Evolutionary conservation across 2,888 invertebrate genomes (phyloP), one percentile per base, ranked within the genome.

Genomic region (Phyllotreta striolata): DNA sequence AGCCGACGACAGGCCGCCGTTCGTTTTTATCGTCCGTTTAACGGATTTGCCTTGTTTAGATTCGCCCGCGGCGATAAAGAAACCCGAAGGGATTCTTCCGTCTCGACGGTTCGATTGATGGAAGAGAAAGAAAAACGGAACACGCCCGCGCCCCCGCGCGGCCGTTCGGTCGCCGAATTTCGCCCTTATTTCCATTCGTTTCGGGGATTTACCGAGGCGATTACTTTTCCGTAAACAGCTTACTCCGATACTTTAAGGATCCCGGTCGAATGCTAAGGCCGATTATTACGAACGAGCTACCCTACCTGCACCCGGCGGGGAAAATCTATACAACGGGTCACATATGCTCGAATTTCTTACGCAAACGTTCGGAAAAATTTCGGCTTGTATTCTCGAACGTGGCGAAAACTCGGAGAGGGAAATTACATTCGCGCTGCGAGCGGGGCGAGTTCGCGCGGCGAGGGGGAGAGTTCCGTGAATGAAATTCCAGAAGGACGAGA

Each of bases 1-100:
- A 58, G 39, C 49, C 40, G 58, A 47, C 49, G 58, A 58, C 58
- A 58, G 47, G 49, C 52, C 14, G 52, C 39, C 38, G 37, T 52
- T 52, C 38, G 38, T 52, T 52, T 24, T 52, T 52, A 52, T 39
- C 38, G 10, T 38, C 52, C 13, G 10, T 8, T 52, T 38, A 52
- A 52, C 38, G 51, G 38, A 52, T 52, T 52, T 52, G 37, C 39
- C 52, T 24, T 38, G 52, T 52, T 38, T 37, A n/a, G 52, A 52
- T 52, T 51, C 37, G 37, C 38, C 10, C 37, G 35, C 51, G 8
- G n/a, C 47, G 47, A 47, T n/a, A 52, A 14, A 38, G 51, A 37
- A 9, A n/a, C n/a, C 34, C 13, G 13, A 34, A 49, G 6, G 12
- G 38, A 52, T 52, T 52, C 38, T 41, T 41, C 10, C 41, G 10